phyloP scores from a whole-genome alignment of 92 coral and sea anemone genomes.

The Siderastrea siderea region DNA sequence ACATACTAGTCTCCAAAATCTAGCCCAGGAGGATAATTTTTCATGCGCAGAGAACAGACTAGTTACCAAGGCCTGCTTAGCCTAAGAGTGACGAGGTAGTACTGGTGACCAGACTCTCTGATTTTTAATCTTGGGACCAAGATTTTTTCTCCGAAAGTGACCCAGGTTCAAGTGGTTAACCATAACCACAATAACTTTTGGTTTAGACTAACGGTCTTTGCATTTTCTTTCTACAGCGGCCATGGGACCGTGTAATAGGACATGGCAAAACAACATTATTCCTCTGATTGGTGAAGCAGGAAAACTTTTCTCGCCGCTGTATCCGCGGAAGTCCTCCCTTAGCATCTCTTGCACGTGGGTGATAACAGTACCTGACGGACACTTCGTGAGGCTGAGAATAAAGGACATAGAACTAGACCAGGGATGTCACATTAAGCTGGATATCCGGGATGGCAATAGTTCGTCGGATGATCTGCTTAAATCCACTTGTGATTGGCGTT shows the following conservation, averaged over 20 bases:
- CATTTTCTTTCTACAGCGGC: constrained; percentile 34
- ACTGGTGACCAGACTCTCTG: no score
- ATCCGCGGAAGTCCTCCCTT: constrained; percentile 36
- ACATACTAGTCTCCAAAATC: no score
- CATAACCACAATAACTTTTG: no score
- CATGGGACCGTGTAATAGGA: constrained; percentile 68
- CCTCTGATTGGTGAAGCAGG: constrained; percentile 49
- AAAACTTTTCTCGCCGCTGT: constrained; percentile 56
- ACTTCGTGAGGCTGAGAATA: constrained; percentile 49
- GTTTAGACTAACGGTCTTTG: neutral
- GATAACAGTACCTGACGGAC: constrained; percentile 54
- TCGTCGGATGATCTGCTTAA: constrained; percentile 47
- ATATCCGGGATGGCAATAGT: constrained; percentile 54
- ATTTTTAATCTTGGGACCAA: no score
- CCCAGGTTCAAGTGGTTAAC: no score
- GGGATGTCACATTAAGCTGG: constrained; percentile 10
- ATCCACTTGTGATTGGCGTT: constrained; percentile 25
- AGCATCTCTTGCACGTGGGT: constrained; percentile 69
- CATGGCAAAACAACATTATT: constrained; percentile 55
- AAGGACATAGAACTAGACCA: neutral
- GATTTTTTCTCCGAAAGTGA: no score
- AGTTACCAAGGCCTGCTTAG: no score
- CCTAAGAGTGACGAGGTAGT: no score
- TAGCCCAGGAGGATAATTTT: no score
- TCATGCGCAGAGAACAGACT: no score